Conservation (phyloP, 2,113 vertebrate species). For the Oreotrochilus melanogaster region DNA sequence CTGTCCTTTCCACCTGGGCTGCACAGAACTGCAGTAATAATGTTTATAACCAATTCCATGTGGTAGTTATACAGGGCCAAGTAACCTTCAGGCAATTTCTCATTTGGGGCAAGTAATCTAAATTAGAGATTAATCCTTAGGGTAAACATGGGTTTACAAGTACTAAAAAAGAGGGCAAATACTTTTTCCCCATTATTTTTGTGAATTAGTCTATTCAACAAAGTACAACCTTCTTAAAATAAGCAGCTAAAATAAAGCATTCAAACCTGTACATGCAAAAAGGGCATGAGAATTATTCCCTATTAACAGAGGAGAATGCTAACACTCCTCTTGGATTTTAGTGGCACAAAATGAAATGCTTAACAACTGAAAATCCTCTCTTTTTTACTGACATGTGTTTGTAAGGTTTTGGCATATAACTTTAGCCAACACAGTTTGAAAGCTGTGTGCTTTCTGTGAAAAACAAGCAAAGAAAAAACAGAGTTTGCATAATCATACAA, state of each 20-base stretch:
- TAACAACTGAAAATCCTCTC: background rate
- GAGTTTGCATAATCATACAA: background rate
- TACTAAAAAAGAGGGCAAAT: slow-evolving; percentile 31
- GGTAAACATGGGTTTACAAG: background rate
- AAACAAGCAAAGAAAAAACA: background rate
- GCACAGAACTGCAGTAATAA: background rate
- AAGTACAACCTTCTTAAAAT: background rate
- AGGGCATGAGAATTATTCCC: background rate
- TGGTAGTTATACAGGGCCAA: background rate
- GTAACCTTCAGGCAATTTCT: slow-evolving; percentile 41
- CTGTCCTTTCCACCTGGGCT: slow-evolving; percentile 47
- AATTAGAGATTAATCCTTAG: slow-evolving; percentile 58
- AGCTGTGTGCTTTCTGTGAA: background rate
- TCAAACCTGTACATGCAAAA: background rate
- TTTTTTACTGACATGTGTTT: background rate
- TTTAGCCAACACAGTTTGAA: background rate
- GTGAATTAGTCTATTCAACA: slow-evolving; percentile 2
- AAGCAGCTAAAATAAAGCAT: background rate
- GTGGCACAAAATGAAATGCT: background rate
- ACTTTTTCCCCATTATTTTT: slow-evolving; percentile 15
- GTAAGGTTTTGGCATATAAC: background rate
- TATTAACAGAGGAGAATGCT: background rate
- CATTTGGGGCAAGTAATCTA: slow-evolving; percentile 33
- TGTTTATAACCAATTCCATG: slow-evolving; percentile 30
- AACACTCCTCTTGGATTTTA: background rate